Evolutionary conservation across 2,113 vertebrate genomes (phyloP).

Genomic region (Paradoxurus hermaphroditus): DNA sequence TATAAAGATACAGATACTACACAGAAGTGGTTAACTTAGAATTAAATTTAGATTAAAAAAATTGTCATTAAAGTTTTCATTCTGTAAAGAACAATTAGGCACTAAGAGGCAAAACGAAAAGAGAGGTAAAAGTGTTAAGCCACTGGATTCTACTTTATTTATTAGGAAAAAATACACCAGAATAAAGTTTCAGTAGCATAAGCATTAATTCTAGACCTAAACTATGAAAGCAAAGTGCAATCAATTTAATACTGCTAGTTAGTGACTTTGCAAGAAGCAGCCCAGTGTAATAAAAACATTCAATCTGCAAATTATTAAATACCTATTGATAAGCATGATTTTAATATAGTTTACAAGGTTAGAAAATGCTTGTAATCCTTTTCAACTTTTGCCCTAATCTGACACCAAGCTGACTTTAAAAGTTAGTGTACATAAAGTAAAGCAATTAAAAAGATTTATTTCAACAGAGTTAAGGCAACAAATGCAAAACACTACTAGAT

Average conservation of each 20-base stretch:
- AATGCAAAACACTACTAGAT: not conserved
- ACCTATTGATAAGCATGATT: not conserved
- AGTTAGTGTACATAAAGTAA: not conserved
- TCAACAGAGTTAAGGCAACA: conserved; percentile 19
- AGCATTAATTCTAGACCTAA: conserved; percentile 18
- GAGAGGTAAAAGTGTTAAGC: not conserved
- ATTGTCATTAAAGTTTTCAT: not conserved
- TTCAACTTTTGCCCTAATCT: not conserved
- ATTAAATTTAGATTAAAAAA: not conserved
- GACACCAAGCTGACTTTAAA: not conserved
- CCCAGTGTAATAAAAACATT: not conserved
- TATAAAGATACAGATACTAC: not conserved
- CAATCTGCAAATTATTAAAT: not conserved
- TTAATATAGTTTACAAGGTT: not conserved
- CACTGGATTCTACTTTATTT: conserved; percentile 2
- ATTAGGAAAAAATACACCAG: not conserved
- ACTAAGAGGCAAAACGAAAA: not conserved
- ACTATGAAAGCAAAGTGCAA: not conserved
- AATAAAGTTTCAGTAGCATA: not conserved
- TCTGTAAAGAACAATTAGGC: not conserved
- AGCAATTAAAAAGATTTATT: conserved; percentile 14
- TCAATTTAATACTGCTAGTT: not conserved
- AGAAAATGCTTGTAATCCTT: not conserved
- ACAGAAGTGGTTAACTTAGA: not conserved
- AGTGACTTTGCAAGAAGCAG: not conserved